Conservation (phyloP, 92 coral and sea anemone species). For the Parazoanthus atlanticus region DNA sequence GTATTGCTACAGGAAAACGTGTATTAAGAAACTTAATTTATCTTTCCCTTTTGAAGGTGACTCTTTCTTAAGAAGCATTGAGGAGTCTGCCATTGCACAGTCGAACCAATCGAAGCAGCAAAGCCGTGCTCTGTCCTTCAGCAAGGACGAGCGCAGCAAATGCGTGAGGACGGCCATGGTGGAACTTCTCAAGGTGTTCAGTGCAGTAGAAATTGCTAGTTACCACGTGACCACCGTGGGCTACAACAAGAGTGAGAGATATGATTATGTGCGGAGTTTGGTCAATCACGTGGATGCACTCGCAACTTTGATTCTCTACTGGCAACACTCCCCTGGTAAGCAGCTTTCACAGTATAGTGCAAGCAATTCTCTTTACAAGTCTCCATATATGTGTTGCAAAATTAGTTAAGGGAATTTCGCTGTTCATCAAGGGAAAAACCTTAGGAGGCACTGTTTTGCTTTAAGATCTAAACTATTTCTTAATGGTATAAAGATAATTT, state of each 20-base stretch:
- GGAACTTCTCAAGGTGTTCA: constrained; percentile 82
- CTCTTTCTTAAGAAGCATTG: constrained; percentile 58
- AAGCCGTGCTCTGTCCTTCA: constrained; percentile 58
- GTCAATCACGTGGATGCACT: constrained; percentile 81
- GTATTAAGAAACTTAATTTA: not conserved
- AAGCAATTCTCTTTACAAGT: not conserved
- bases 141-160: constrained; percentile 57
- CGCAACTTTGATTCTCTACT: constrained; percentile 73
- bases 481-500: too few relatives aligned
- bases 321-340: constrained; percentile 73
- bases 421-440: not conserved
- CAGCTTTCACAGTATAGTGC: not conserved
- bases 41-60: constrained; percentile 54
- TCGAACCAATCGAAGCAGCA: constrained; percentile 30
- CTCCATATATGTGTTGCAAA: not conserved
- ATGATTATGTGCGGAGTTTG: constrained; percentile 82
- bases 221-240: constrained; percentile 55
- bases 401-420: not conserved
- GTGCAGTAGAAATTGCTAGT: constrained; percentile 54
- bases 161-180: constrained; percentile 83
- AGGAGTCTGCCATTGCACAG: constrained; percentile 44
- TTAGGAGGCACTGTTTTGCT: too few relatives aligned
- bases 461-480: too few relatives aligned
- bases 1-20: not conserved
- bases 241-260: constrained; percentile 54